phyloP scores from a whole-genome alignment of 2,888 invertebrate species.

The Stenodema calcarata region DNA sequence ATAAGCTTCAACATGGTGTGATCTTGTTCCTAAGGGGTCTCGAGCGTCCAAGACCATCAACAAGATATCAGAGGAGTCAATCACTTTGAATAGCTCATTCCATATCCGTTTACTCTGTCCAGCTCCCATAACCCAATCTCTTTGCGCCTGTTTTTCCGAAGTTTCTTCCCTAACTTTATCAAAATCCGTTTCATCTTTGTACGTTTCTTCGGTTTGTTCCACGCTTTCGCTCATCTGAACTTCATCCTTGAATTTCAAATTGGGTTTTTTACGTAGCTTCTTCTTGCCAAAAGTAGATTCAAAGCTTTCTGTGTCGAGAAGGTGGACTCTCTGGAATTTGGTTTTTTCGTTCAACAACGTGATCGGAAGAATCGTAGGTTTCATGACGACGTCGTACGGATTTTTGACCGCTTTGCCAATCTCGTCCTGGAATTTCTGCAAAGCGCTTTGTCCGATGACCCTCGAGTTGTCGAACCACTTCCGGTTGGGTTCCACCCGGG shows the following conservation, averaged over 20 bases:
- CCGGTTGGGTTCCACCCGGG: slow-evolving; percentile 95
- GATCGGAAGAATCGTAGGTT: slow-evolving; percentile 91
- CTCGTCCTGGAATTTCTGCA: slow-evolving; percentile 85
- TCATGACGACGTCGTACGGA: slow-evolving; percentile 98
- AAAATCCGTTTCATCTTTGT: slow-evolving; percentile 76
- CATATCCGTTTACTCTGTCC: slow-evolving; percentile 97
- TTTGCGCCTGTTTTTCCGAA: slow-evolving; percentile 79
- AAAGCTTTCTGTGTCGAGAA: slow-evolving; percentile 94
- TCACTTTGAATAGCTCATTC: slow-evolving; percentile 98
- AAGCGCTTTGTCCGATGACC: slow-evolving; percentile 89
- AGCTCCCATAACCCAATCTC: slow-evolving; percentile 94
- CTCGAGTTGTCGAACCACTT: slow-evolving; percentile 99
- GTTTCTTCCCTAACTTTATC: slow-evolving; percentile 82
- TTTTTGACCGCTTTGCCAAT: slow-evolving; percentile 92
- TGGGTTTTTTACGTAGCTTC: slow-evolving; percentile 88
- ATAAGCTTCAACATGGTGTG: slow-evolving; percentile 90
- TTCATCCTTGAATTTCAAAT: slow-evolving; percentile 76
- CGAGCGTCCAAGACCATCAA: slow-evolving; percentile 95
- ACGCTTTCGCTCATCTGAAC: slow-evolving; percentile 78
- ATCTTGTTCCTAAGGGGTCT: slow-evolving; percentile 96
- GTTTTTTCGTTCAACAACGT: slow-evolving; percentile 91
- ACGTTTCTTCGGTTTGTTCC: slow-evolving; percentile 75
- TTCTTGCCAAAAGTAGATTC: slow-evolving; percentile 95
- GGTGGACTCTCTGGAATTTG: slow-evolving; percentile 88
- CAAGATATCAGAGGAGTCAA: slow-evolving; percentile 97